Conservation (phyloP, 2,113 vertebrate species). For the Panthera tigris region DNA sequence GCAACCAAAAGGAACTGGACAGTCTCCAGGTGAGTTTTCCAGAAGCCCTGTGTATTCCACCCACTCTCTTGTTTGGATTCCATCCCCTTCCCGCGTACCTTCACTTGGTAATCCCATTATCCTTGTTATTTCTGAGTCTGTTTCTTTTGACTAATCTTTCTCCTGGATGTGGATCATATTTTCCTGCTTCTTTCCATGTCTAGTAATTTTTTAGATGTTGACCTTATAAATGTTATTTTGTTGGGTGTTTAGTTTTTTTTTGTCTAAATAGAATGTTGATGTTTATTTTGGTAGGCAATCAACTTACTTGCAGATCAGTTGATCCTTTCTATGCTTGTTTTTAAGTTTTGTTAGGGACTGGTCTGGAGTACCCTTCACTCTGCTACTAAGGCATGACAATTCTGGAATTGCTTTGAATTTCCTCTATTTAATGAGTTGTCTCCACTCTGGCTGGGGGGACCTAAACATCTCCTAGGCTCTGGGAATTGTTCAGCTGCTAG, state of each 20-base stretch:
- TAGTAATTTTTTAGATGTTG: conserved; percentile 32
- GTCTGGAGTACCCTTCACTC: background rate
- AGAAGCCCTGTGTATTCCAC: background rate
- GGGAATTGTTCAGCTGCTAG: background rate
- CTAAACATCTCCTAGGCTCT: background rate
- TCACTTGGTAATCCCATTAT: background rate
- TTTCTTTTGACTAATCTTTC: background rate
- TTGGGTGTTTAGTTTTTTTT: background rate
- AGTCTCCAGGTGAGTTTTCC: background rate
- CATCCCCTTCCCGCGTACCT: background rate
- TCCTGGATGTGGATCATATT: background rate
- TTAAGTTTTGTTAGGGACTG: background rate
- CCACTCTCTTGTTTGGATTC: background rate
- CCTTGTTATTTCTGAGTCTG: background rate
- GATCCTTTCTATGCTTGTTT: background rate
- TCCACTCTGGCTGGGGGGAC: background rate
- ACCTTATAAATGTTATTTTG: background rate
- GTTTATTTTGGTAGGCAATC: background rate
- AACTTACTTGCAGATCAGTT: background rate
- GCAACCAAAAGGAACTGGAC: background rate
- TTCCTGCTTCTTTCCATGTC: background rate
- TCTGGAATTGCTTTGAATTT: background rate
- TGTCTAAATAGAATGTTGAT: background rate
- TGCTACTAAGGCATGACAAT: background rate
- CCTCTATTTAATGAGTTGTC: background rate